Conservation (phyloP, 1,140 invertebrate genomes). For the Charaxes varanes region DNA sequence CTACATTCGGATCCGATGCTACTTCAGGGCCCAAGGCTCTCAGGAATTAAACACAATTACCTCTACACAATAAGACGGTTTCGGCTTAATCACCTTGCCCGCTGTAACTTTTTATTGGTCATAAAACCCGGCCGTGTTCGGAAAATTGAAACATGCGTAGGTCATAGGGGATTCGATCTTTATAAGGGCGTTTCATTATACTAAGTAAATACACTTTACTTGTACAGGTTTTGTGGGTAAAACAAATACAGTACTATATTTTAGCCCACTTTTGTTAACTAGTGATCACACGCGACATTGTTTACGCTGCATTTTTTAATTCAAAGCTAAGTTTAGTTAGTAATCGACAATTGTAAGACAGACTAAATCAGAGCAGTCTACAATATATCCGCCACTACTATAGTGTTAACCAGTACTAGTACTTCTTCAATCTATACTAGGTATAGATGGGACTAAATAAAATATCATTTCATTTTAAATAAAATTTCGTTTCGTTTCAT, state of each 20-base stretch:
- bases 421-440: no score
- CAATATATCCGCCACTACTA: no score
- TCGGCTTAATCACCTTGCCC: slow-evolving; percentile 43
- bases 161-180: slow-evolving; percentile 1
- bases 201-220: slow-evolving; percentile 1
- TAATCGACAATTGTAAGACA: no score
- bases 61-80: slow-evolving; percentile 38
- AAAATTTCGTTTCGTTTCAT: no score
- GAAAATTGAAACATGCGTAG: slow-evolving; percentile 35
- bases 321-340: no score
- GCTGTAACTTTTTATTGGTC: slow-evolving; percentile 45
- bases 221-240: neutral
- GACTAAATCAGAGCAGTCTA: no score
- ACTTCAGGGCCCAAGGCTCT: neutral
- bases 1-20: neutral
- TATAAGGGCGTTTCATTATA: slow-evolving; percentile 12
- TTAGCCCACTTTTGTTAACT: no score
- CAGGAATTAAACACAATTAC: slow-evolving; percentile 2
- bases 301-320: no score
- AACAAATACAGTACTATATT: neutral
- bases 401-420: no score
- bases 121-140: slow-evolving; percentile 41
- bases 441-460: no score
- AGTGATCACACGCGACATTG: no score
- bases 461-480: no score